These are phyloP conservation scores for Urocyon cinereoargenteus DNA, from an alignment of 2,797 vertebrate genomes.

Conservation along the genomic window DNA sequence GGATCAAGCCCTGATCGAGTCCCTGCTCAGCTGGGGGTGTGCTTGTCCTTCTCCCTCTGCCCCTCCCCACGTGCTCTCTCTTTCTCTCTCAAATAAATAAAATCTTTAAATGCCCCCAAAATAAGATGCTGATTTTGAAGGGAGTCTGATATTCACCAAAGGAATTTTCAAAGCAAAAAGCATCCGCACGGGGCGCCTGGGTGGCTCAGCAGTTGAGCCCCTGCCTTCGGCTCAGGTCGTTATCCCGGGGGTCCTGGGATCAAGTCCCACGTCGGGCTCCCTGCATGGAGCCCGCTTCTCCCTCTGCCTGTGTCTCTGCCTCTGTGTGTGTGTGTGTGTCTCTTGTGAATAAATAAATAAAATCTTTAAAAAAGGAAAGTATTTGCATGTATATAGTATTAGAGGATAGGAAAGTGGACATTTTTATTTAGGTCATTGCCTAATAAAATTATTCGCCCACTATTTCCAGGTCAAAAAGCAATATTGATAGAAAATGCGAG, in stretches of 20 bases:
- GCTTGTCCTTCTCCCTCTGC: neutral
- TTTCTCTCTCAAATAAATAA: neutral
- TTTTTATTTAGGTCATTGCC: conserved; percentile 27
- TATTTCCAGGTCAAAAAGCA: neutral
- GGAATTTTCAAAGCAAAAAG: neutral
- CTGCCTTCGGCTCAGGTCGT: too few relatives aligned
- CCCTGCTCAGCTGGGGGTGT: neutral
- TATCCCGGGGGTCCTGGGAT: too few relatives aligned
- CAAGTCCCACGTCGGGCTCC: too few relatives aligned
- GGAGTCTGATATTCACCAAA: neutral
- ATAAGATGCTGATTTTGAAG: conserved; percentile 44
- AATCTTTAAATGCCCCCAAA: conserved; percentile 8
- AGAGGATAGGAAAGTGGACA: neutral
- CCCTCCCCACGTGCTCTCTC: accelerated
- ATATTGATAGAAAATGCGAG: conserved; percentile 15
- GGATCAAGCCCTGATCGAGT: neutral
- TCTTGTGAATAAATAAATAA: too few relatives aligned
- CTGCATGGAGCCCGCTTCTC: too few relatives aligned
- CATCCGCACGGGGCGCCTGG: too few relatives aligned
- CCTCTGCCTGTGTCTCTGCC: too few relatives aligned
- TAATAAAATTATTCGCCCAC: neutral
- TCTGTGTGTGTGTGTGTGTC: too few relatives aligned
- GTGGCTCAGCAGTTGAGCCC: too few relatives aligned
- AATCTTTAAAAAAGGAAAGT: too few relatives aligned
- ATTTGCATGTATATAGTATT: neutral